Evolutionary conservation across 1,140 invertebrate genomes (phyloP).

Genomic region (Drosophila sulfurigaster): DNA sequence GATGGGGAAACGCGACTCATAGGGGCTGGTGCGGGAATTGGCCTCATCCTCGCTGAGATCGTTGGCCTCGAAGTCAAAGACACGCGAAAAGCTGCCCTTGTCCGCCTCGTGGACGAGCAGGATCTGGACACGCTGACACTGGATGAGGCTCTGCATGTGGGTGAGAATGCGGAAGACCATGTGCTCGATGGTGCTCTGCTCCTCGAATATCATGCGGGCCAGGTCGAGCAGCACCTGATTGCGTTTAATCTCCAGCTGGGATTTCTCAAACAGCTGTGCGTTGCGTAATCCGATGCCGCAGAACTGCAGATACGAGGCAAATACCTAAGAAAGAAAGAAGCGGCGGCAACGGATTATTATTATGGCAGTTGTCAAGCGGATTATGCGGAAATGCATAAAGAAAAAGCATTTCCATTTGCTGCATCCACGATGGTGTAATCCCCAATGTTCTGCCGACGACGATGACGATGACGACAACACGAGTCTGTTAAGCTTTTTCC

Average conservation of each 20-base stretch:
- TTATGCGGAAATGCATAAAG: slow-evolving; percentile 19
- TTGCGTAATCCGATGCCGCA: slow-evolving; percentile 97
- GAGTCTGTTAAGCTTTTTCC: slow-evolving; percentile 57
- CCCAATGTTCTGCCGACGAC: slow-evolving; percentile 32
- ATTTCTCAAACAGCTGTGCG: slow-evolving; percentile 97
- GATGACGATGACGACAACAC: no score
- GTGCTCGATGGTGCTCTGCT: slow-evolving; percentile 98
- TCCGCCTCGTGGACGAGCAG: slow-evolving; percentile 94
- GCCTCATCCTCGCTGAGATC: slow-evolving; percentile 91
- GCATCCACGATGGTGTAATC: slow-evolving; percentile 1
- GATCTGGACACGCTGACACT: slow-evolving; percentile 96
- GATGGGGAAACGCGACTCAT: slow-evolving; percentile 97
- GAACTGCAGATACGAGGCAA: slow-evolving; percentile 96
- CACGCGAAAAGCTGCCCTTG: slow-evolving; percentile 94
- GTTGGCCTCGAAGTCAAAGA: slow-evolving; percentile 95
- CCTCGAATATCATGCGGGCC: slow-evolving; percentile 98
- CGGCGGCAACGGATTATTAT: not conserved
- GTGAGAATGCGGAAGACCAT: slow-evolving; percentile 97
- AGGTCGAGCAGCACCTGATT: slow-evolving; percentile 98
- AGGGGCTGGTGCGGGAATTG: slow-evolving; percentile 92
- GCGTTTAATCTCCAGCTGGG: slow-evolving; percentile 96
- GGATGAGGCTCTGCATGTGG: slow-evolving; percentile 96
- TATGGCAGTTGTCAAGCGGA: slow-evolving; percentile 23
- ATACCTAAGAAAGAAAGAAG: slow-evolving; percentile 86
- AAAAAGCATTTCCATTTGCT: slow-evolving; percentile 24